These are phyloP conservation scores for Protula sp. DNA, from an alignment of 2,888 invertebrate genomes.

Conservation along the genomic window DNA sequence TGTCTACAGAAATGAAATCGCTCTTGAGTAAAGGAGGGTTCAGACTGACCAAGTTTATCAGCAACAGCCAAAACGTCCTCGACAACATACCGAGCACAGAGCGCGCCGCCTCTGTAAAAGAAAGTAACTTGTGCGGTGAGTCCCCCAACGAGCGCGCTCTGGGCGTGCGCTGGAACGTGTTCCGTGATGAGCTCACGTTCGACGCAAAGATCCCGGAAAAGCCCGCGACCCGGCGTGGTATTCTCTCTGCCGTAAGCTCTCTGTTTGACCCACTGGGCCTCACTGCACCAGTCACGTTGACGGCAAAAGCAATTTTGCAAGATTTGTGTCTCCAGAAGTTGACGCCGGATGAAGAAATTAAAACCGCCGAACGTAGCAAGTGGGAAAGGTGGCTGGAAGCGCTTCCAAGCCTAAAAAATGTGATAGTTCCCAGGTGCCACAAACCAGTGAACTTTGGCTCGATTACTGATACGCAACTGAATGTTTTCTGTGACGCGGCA, in stretches of 20 bases:
- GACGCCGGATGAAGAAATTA: neutral
- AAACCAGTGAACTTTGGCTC: neutral
- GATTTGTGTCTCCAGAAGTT: neutral
- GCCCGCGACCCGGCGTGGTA: too few relatives aligned
- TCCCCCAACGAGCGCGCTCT: neutral
- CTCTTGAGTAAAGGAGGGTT: too few relatives aligned
- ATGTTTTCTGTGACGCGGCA: neutral
- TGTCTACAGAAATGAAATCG: neutral
- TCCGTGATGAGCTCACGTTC: neutral
- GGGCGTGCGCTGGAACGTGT: neutral
- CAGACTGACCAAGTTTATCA: neutral
- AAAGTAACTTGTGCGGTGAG: neutral
- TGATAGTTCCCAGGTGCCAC: neutral
- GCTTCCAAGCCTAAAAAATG: neutral
- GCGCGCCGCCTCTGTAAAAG: neutral
- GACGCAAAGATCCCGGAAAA: too few relatives aligned
- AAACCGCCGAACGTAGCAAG: too few relatives aligned
- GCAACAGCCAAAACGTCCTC: neutral
- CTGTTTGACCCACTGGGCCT: too few relatives aligned
- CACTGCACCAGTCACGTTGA: neutral
- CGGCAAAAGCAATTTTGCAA: constrained; percentile 4
- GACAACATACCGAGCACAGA: neutral
- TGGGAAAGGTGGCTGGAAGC: neutral
- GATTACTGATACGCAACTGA: neutral
- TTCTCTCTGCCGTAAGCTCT: too few relatives aligned